Evolutionary conservation across 2,888 invertebrate species (phyloP).

Genomic region (Lycaena phlaeas): DNA sequence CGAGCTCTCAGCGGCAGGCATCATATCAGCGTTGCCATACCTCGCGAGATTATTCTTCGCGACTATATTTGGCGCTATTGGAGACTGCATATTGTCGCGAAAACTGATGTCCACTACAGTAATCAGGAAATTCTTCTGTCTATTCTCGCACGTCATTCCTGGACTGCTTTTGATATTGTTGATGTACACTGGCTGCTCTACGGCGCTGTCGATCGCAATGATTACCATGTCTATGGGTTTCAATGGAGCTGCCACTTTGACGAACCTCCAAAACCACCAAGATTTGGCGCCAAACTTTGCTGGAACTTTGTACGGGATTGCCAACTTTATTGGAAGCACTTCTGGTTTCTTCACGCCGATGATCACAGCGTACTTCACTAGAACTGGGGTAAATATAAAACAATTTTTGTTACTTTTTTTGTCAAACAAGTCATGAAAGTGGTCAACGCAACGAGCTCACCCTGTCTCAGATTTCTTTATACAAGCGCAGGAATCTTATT

Average conservation of each 20-base stretch:
- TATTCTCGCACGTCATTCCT: conserved; percentile 74
- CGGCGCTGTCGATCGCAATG: conserved; percentile 73
- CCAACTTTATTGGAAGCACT: conserved; percentile 80
- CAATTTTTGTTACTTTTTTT: neutral
- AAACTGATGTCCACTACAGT: conserved; percentile 52
- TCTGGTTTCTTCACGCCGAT: conserved; percentile 83
- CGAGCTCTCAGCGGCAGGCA: conserved; percentile 79
- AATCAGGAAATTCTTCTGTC: conserved; percentile 76
- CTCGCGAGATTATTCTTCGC: conserved; percentile 78
- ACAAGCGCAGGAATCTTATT: too few relatives aligned
- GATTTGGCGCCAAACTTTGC: conserved; percentile 86
- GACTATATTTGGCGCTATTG: conserved; percentile 79
- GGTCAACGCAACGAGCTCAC: too few relatives aligned
- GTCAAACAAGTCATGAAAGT: too few relatives aligned
- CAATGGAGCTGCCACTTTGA: conserved; percentile 75
- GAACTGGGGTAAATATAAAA: conserved; percentile 53
- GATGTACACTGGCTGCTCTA: conserved; percentile 76
- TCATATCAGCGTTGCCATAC: conserved; percentile 80
- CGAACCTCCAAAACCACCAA: conserved; percentile 78
- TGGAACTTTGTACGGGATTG: conserved; percentile 84
- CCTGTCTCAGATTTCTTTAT: too few relatives aligned
- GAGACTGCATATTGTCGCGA: conserved; percentile 72
- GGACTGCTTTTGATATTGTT: conserved; percentile 65
- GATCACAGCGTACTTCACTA: conserved; percentile 78
- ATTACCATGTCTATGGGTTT: conserved; percentile 79